Base-by-base conservation (phyloP, 2,113 vertebrate species). In the Passer montanus region DNA sequence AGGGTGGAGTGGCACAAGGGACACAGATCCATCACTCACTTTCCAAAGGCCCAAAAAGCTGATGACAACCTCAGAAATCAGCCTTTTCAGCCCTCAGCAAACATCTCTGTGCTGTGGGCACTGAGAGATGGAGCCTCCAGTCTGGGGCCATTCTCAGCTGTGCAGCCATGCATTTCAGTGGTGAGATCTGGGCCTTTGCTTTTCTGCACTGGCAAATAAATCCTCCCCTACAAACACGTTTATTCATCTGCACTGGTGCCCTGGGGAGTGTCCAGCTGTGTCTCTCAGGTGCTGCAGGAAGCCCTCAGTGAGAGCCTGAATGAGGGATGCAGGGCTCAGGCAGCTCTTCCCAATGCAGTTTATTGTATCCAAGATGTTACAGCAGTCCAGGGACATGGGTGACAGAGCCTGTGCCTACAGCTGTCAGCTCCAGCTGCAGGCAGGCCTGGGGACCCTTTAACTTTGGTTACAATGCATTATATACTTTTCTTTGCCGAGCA, bases 71-170 rank as follows among this genome's bases (percentile, higher is more conserved):
- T 76, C 31, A 63, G 69, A 56, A 82, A 70, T 27, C 15, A 70
- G 41, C 58, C 49, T 75, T 50, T 79, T 31, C 44, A 53, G 24
- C 73, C 52, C 39, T 59, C 14, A 58, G 35, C 47, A 26, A 52
- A 3, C 1, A 10, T 21, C n/a, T 56, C 11, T 44, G 30, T 21
- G 24, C 2, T 63, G 69, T 19, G 68, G 78, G 64, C 15, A 1
- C 4, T 13, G 56, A 33, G 73, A 58, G 37, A 19, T 4, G 30
- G 0, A 21, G 35, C 44, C 39, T 30, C 68, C 37, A 11, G 1
- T 5, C 20, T 22, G 63, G 59, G 50, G 39, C 33, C 6, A 0
- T 17, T 24, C 87, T 67, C 84, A 44, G 64, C 31, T 56, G 41
- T 30, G 70, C 75, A 62, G 17, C 9, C 49, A 28, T 15, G 58